Conservation (phyloP, 2,797 vertebrate genomes). For the Mormyrus proboscirostris region DNA sequence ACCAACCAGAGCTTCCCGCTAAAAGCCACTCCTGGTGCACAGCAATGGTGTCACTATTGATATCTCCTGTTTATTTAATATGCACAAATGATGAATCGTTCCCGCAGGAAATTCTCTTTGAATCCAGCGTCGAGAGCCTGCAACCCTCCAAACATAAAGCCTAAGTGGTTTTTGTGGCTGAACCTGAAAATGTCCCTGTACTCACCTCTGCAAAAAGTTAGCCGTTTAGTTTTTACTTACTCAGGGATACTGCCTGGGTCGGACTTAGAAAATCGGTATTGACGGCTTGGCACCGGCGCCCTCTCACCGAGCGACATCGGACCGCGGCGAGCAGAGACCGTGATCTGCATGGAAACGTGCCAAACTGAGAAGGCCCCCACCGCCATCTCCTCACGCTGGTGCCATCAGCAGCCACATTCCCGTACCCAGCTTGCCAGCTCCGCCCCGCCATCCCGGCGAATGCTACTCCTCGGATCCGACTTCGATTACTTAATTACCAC, state of each 20-base stretch:
- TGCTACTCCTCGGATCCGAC: neutral
- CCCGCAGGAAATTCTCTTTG: conserved; percentile 35
- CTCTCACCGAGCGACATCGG: neutral
- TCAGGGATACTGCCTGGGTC: neutral
- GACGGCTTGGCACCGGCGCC: neutral
- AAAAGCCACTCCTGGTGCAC: conserved; percentile 36
- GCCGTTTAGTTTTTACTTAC: neutral
- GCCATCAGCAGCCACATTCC: neutral
- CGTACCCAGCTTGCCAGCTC: neutral
- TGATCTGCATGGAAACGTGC: conserved; percentile 14
- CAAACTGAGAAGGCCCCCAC: neutral
- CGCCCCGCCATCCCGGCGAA: neutral
- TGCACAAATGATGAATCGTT: conserved; percentile 39
- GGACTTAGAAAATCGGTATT: neutral
- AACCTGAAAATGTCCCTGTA: neutral
- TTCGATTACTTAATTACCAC: neutral
- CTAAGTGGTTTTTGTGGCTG: neutral
- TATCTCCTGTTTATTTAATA: conserved; percentile 53
- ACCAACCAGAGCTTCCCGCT: neutral
- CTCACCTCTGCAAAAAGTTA: neutral
- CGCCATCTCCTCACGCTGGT: neutral
- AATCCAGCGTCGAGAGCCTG: conserved; percentile 33
- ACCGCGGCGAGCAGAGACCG: neutral
- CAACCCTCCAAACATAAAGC: conserved; percentile 22
- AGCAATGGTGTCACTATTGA: conserved; percentile 48